phyloP scores from a whole-genome alignment of 2,113 vertebrate genomes.

The Irena cyanogastra region DNA sequence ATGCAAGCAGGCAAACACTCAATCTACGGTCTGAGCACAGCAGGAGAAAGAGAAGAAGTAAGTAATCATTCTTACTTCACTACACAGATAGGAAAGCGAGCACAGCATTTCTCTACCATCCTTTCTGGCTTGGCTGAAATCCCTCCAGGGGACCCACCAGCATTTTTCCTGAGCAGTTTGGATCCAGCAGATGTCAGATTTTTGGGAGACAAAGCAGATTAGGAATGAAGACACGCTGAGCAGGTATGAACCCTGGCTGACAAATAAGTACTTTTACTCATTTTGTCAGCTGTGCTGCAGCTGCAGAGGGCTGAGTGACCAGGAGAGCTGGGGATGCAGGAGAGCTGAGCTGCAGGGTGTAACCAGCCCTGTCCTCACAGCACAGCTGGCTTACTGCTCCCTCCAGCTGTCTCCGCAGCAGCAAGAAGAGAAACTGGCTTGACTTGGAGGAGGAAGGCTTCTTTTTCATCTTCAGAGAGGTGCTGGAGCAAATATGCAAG shows the following conservation, averaged over 20 bases:
- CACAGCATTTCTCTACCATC: neutral
- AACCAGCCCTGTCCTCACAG: neutral
- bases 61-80: neutral
- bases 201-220: neutral
- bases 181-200: neutral
- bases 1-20: conserved; percentile 31
- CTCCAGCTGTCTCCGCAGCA: neutral
- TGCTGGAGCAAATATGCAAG: neutral
- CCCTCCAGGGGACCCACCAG: neutral
- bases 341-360: neutral
- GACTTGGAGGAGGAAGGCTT: neutral
- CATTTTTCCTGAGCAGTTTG: neutral
- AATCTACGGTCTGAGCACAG: neutral
- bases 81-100: neutral
- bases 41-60: neutral
- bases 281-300: neutral
- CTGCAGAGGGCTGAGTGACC: neutral
- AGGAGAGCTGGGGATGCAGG: neutral
- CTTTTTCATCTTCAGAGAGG: neutral
- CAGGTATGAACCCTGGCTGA: neutral
- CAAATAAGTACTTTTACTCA: neutral
- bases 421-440: neutral
- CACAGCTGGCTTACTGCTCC: neutral
- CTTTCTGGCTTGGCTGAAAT: neutral
- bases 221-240: neutral